Base-by-base conservation (phyloP, 2,888 invertebrate species). In the Pollenia griseotomentosa region DNA sequence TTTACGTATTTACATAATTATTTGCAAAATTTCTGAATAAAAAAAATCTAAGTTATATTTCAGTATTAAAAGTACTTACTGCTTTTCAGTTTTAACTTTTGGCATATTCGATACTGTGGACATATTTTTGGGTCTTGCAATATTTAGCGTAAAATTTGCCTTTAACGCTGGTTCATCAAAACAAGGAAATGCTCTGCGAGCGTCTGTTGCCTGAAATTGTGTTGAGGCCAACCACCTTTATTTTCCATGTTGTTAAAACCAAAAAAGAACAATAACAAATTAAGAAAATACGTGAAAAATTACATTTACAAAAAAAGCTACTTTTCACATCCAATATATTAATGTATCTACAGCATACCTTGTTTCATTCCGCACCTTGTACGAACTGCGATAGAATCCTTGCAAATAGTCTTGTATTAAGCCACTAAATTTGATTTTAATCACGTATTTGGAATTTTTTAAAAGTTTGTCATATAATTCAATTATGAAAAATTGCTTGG, bases 131-230 rank as follows among this genome's bases (percentile, higher is more conserved):
- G 95, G 95, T 33, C 97, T 94, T 0, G 96, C 97, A 68, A 97
- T 95, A 92, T 95, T 96, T 90, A 97, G 95, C 88, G 96, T 96
- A 90, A 97, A 97, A 86, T 94, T 95, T 0, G 97, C 97, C 92
- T 97, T 97, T 73, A 97, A 93, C 0, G 96, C 96, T 0, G 97
- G 97, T 92, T 97, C 97, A 92, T 97, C 97, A 94, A 97, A 97
- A 93, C 97, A 97, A 0, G 97, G 97, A 93, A 97, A 97, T 7
- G 97, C 97, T 83, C 96, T 95, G 16, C 97, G 94, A 0, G 97
- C 97, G 90, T 97, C 97, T 71, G 97, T 97, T 2, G 97, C 95
- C 92, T 97, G 97, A 92, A 97, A 97, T 93, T 97, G 97, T 4
- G 97, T 97, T 0, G 96, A 95, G 10, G 96, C 97, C 90, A 97